Conservation (phyloP, 2,113 vertebrate species). For the Dendropsophus ebraccatus region DNA sequence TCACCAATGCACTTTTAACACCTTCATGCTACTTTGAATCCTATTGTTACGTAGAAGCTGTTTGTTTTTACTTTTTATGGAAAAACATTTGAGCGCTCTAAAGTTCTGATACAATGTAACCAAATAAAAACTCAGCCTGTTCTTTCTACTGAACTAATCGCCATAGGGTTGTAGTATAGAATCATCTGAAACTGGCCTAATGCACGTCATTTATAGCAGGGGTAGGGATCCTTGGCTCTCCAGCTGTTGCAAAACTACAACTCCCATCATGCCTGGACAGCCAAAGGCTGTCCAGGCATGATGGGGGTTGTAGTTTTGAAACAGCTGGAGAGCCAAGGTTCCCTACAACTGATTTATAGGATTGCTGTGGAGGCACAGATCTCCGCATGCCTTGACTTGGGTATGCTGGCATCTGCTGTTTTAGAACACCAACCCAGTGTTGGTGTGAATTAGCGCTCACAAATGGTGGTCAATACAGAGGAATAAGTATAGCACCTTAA, state of each 20-base stretch:
- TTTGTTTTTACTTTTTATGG: not conserved
- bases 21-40: not conserved
- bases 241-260: too few relatives aligned
- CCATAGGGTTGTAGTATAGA: not conserved
- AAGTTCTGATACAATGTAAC: not conserved
- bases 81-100: not conserved
- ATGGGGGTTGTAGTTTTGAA: too few relatives aligned
- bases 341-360: too few relatives aligned
- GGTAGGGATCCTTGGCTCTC: too few relatives aligned
- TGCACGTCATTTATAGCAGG: not conserved
- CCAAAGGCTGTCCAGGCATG: too few relatives aligned
- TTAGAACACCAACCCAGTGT: too few relatives aligned
- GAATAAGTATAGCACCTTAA: too few relatives aligned
- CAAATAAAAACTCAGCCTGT: not conserved
- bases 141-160: not conserved
- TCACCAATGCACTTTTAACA: not conserved
- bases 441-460: too few relatives aligned
- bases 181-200: not conserved
- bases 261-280: too few relatives aligned
- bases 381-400: not conserved
- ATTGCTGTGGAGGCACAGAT: not conserved
- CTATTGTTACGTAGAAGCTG: constrained; percentile 12
- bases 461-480: too few relatives aligned
- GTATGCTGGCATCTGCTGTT: not conserved
- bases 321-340: too few relatives aligned